phyloP scores from a whole-genome alignment of 2,113 vertebrate genomes.

The Cinclus mexicanus region DNA sequence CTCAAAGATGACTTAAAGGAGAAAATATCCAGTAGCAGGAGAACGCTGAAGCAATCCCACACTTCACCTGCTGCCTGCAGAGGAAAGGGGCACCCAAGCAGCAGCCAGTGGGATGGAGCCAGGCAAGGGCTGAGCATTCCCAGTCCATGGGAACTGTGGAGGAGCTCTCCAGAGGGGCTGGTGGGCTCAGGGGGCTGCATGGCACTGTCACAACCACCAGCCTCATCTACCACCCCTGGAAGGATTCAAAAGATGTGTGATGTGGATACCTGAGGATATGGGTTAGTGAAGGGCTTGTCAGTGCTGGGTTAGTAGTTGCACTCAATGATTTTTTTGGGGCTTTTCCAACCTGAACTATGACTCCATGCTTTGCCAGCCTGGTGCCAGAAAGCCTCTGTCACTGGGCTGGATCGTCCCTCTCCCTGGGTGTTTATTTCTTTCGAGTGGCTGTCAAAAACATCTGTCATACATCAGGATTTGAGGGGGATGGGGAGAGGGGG shows the following conservation, averaged over 20 bases:
- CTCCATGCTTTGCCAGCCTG: background rate
- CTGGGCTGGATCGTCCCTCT: background rate
- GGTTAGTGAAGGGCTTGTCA: background rate
- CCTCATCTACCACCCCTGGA: background rate
- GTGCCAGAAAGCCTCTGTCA: background rate
- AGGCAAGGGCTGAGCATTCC: fast-evolving
- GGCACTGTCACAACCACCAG: background rate
- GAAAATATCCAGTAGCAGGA: background rate
- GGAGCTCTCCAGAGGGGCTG: background rate
- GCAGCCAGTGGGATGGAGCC: background rate
- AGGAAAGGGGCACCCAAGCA: background rate
- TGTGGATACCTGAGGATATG: background rate
- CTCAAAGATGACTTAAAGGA: background rate
- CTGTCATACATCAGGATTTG: background rate
- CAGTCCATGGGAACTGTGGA: background rate
- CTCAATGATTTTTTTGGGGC: background rate
- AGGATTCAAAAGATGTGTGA: background rate
- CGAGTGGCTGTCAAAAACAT: background rate
- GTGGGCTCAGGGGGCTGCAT: fast-evolving
- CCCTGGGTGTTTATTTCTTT: background rate
- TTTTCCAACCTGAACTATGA: background rate
- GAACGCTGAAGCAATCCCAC: background rate
- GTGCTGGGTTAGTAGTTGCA: background rate
- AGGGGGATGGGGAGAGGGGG: background rate
- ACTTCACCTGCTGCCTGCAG: background rate